These are phyloP conservation scores for Apteryx owenii DNA, from an alignment of 2,113 vertebrate species.

Conservation along the genomic window DNA sequence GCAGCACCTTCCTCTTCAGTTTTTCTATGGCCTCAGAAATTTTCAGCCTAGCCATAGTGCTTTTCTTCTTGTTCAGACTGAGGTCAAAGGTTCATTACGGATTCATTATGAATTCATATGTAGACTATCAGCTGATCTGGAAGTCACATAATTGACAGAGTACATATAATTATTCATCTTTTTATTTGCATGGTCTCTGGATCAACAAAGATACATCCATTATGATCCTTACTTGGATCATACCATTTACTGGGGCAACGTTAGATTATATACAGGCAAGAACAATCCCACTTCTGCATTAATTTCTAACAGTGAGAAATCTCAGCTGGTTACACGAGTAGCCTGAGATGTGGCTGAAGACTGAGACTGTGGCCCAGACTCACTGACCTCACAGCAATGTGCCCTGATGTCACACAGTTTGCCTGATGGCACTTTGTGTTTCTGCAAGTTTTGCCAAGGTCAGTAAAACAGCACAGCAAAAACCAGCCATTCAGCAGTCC, in stretches of 20 bases:
- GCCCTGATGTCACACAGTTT: neutral
- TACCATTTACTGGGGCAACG: neutral
- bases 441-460: fast-evolving
- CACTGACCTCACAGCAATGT: neutral
- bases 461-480: neutral
- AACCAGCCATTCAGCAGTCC: fast-evolving
- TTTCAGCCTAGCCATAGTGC: neutral
- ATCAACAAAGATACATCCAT: constrained; percentile 56
- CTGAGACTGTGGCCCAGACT: neutral
- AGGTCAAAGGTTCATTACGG: constrained; percentile 13
- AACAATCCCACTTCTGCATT: neutral
- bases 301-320: neutral
- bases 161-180: constrained; percentile 62
- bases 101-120: constrained; percentile 39
- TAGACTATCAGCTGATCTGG: constrained; percentile 20
- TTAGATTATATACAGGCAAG: neutral
- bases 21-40: neutral
- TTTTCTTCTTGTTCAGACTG: neutral
- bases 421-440: neutral
- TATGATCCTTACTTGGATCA: constrained; percentile 4
- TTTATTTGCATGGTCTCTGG: constrained; percentile 55
- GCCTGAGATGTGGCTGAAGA: neutral
- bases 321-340: neutral
- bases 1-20: neutral
- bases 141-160: constrained; percentile 45